phyloP scores from a whole-genome alignment of 2,113 vertebrate species.

The Hyperoodon ampullatus region DNA sequence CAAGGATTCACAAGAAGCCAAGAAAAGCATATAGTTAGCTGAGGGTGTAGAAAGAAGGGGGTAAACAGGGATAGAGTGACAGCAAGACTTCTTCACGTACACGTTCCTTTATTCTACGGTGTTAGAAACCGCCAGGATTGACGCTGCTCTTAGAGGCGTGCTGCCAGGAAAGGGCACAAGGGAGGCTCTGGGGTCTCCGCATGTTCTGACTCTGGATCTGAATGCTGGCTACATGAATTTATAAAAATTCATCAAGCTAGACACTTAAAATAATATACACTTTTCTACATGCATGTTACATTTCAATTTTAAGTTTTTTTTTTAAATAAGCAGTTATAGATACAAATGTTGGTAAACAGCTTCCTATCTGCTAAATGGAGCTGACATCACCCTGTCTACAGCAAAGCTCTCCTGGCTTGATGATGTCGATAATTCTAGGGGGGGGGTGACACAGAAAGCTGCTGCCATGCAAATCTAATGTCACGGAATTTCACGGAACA shows the following conservation, averaged over 20 bases:
- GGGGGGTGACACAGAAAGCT: background rate
- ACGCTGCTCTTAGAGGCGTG: too few species aligned
- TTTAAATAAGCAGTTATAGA: background rate
- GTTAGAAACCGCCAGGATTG: background rate
- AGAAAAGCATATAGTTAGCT: background rate
- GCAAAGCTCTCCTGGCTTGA: too few species aligned
- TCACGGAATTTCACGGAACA: background rate
- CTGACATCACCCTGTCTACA: fast-evolving
- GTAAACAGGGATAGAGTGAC: fast-evolving
- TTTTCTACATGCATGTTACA: fast-evolving
- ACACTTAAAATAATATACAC: fast-evolving
- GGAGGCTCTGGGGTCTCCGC: background rate
- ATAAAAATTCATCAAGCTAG: background rate
- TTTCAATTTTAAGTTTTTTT: background rate
- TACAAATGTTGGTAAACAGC: background rate
- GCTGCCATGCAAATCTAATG: background rate
- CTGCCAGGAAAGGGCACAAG: too few species aligned
- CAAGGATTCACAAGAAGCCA: background rate
- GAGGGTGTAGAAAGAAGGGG: background rate
- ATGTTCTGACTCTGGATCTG: background rate
- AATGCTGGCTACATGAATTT: background rate
- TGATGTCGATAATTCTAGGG: fast-evolving
- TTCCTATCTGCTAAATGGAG: background rate
- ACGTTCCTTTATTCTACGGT: fast-evolving
- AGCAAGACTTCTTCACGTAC: background rate